Percentiles rank a stretch among this genome's conserved stretches.
Conservation (phyloP, 1,140 invertebrate species). For the Bombus turneri region DNA sequence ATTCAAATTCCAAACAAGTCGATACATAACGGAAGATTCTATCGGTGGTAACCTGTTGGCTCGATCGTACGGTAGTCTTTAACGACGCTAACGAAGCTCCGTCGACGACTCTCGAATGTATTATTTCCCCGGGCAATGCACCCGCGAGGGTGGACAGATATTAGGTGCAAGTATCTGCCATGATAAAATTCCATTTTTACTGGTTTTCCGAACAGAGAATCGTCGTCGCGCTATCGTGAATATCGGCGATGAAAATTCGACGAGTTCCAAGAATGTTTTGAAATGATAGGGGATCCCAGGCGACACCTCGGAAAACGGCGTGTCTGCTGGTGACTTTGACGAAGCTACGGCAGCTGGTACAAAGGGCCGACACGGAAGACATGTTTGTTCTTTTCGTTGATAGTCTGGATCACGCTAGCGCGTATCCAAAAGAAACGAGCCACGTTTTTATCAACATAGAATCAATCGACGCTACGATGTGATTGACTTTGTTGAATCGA, state of each 20-base stretch:
- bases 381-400: slow-evolving; percentile 11
- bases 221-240: slow-evolving; percentile 39
- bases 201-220: neutral
- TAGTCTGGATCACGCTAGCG: neutral
- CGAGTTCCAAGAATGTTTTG: neutral
- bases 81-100: slow-evolving; percentile 14
- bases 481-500: neutral
- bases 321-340: slow-evolving; percentile 63
- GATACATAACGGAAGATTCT: slow-evolving; percentile 48
- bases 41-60: slow-evolving; percentile 58
- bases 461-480: slow-evolving; percentile 9
- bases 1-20: slow-evolving; percentile 59
- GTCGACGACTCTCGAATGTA: neutral
- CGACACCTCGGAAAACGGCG: slow-evolving; percentile 24
- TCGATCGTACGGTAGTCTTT: slow-evolving; percentile 17
- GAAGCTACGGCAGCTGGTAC: slow-evolving; percentile 36
- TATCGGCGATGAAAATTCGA: slow-evolving; percentile 5
- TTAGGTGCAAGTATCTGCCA: neutral
- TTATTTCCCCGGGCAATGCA: neutral
- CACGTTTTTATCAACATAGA: slow-evolving; percentile 31
- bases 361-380: slow-evolving; percentile 31
- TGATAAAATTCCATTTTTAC: neutral
- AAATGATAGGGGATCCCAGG: neutral
- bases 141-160: neutral
- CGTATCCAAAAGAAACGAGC: neutral